Evolutionary conservation across 2,888 invertebrate genomes (phyloP).

Genomic region (Boloria selene): DNA sequence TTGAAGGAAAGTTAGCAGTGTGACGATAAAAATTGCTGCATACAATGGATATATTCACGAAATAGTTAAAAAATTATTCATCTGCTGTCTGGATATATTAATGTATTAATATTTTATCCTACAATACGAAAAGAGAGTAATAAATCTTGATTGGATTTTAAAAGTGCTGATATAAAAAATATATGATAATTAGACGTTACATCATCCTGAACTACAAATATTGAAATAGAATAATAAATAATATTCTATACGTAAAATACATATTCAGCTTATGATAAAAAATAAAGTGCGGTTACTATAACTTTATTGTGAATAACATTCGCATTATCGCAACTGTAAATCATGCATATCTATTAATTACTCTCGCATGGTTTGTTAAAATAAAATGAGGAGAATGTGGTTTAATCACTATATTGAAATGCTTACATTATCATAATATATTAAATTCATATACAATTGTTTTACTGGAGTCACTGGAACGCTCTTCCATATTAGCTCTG

Average conservation of each 20-base stretch:
- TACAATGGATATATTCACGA: too few relatives aligned
- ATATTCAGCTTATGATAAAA: neutral
- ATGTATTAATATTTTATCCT: too few relatives aligned
- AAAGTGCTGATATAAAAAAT: too few relatives aligned
- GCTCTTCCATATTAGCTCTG: neutral
- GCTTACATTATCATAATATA: conserved; percentile 6
- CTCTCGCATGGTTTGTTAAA: conserved; percentile 20
- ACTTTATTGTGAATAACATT: conserved; percentile 14
- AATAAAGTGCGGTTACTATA: conserved; percentile 4
- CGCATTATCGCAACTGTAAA: conserved; percentile 11
- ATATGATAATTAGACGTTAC: too few relatives aligned
- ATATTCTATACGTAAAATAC: neutral
- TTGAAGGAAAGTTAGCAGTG: too few relatives aligned
- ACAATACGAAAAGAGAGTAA: too few relatives aligned
- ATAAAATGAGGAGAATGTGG: conserved; percentile 25
- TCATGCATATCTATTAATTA: conserved; percentile 20
- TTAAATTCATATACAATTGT: conserved; percentile 14
- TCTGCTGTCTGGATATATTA: too few relatives aligned
- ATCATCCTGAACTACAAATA: too few relatives aligned
- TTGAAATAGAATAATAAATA: too few relatives aligned
- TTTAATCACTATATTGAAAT: conserved; percentile 21
- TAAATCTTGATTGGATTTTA: too few relatives aligned
- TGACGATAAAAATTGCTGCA: too few relatives aligned
- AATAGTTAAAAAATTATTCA: too few relatives aligned
- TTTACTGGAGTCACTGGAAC: neutral